These are phyloP conservation scores for Mesochorus sp. DNA, from an alignment of 2,888 invertebrate species.

Conservation along the genomic window DNA sequence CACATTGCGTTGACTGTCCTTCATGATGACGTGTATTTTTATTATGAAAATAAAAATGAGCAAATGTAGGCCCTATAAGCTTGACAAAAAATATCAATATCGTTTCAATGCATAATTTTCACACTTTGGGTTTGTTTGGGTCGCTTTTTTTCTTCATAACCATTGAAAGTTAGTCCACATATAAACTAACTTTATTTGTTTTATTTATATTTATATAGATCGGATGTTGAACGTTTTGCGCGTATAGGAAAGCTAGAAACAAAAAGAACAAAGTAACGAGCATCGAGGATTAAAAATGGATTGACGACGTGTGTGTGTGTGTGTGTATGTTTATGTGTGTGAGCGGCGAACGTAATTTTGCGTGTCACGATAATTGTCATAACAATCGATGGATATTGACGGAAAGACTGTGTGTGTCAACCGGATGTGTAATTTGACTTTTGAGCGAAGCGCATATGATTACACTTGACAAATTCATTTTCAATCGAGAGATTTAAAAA, in stretches of 20 bases:
- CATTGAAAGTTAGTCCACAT: constrained; percentile 48
- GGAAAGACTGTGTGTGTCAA: too few species aligned
- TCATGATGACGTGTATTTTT: constrained; percentile 65
- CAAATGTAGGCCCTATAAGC: constrained; percentile 70
- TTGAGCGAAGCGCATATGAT: constrained; percentile 13
- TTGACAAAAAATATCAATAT: constrained; percentile 61
- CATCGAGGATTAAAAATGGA: constrained; percentile 24
- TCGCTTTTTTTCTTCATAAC: neutral
- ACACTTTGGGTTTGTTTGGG: constrained; percentile 37
- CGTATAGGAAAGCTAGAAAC: constrained; percentile 42
- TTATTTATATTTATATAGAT: too few species aligned
- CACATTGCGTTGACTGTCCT: constrained; percentile 45
- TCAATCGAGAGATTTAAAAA: constrained; percentile 65
- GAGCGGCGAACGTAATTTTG: constrained; percentile 7
- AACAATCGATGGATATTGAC: too few species aligned
- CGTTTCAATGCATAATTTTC: constrained; percentile 56
- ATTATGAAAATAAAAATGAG: constrained; percentile 68
- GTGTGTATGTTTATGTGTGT: too few species aligned
- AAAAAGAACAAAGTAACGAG: constrained; percentile 40
- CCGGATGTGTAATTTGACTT: neutral
- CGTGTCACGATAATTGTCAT: neutral
- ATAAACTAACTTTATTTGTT: too few species aligned
- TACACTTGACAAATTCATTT: constrained; percentile 42
- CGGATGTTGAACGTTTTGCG: constrained; percentile 49
- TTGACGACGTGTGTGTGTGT: too few species aligned